Evolutionary conservation across 2,113 vertebrate species (phyloP).

Genomic region (Gymnogyps californianus): DNA sequence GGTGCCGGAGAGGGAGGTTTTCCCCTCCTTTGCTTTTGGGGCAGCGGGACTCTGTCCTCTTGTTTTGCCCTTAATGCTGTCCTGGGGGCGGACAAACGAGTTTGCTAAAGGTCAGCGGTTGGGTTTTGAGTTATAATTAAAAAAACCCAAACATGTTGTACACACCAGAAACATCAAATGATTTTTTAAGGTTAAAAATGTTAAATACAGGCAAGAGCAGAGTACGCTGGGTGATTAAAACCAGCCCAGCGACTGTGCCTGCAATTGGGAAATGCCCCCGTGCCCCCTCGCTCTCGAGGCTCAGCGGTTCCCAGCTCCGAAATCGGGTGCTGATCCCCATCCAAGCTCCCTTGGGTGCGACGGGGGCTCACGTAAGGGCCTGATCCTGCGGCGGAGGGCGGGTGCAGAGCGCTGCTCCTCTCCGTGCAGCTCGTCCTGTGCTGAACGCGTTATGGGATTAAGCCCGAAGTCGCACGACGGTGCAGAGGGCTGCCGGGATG

Average conservation of each 20-base stretch:
- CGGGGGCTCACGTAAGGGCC: fast-evolving
- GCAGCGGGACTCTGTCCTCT: not conserved
- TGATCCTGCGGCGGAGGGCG: not conserved
- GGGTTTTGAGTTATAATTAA: not conserved
- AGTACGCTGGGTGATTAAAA: fast-evolving
- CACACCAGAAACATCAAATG: fast-evolving
- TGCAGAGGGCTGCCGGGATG: not conserved
- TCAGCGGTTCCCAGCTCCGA: fast-evolving
- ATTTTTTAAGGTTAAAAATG: not conserved
- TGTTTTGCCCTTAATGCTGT: not conserved
- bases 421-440: not conserved
- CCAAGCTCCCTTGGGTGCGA: fast-evolving
- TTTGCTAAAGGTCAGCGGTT: too few relatives aligned
- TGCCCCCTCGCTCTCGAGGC: fast-evolving
- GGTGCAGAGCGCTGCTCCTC: not conserved
- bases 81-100: fast-evolving
- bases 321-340: not conserved
- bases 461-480: not conserved
- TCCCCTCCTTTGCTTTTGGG: not conserved
- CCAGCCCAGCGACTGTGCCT: not conserved
- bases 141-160: fast-evolving
- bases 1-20: not conserved
- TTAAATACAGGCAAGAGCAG: fast-evolving
- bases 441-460: not conserved
- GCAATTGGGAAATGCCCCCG: not conserved